Evolutionary conservation across 2,888 invertebrate genomes (phyloP).

Genomic region (Stenichneumon culpator): DNA sequence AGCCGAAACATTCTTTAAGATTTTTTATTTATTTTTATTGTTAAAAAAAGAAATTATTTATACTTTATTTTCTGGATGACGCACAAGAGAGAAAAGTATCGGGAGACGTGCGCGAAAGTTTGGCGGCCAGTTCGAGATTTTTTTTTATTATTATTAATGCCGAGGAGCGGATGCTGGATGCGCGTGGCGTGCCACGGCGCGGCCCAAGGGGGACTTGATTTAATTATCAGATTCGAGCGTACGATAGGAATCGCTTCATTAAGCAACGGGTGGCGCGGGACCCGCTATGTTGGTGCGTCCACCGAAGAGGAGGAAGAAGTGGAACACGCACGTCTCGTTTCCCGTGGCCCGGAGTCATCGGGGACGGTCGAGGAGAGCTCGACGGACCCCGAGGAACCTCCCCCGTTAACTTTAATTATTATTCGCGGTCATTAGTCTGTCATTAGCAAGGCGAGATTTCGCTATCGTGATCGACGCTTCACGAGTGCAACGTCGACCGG

Average conservation of each 20-base stretch:
- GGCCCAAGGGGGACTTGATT: slow-evolving; percentile 75
- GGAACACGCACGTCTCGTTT: slow-evolving; percentile 59
- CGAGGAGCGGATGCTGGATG: slow-evolving; percentile 27
- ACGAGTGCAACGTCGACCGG: slow-evolving; percentile 3
- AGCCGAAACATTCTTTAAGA: neutral
- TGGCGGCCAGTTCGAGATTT: neutral
- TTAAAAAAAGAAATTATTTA: neutral
- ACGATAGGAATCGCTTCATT: slow-evolving; percentile 82
- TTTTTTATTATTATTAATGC: slow-evolving; percentile 38
- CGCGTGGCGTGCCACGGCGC: slow-evolving; percentile 59
- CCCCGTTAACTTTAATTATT: slow-evolving; percentile 59
- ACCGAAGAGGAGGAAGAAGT: slow-evolving; percentile 45
- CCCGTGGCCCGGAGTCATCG: slow-evolving; percentile 7
- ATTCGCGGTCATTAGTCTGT: slow-evolving; percentile 64
- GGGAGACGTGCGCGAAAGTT: neutral
- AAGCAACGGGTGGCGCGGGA: slow-evolving; percentile 69
- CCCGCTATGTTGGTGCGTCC: slow-evolving; percentile 13
- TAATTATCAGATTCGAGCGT: slow-evolving; percentile 80
- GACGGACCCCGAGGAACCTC: slow-evolving; percentile 29
- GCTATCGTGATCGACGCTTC: slow-evolving; percentile 37
- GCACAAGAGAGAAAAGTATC: neutral
- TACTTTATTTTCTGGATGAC: no score
- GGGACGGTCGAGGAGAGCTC: slow-evolving; percentile 16
- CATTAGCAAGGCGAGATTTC: slow-evolving; percentile 37
- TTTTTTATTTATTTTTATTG: slow-evolving; percentile 1